These are phyloP conservation scores for Neodiprion virginianus DNA, from an alignment of 1,140 invertebrate species.

Conservation along the genomic window DNA sequence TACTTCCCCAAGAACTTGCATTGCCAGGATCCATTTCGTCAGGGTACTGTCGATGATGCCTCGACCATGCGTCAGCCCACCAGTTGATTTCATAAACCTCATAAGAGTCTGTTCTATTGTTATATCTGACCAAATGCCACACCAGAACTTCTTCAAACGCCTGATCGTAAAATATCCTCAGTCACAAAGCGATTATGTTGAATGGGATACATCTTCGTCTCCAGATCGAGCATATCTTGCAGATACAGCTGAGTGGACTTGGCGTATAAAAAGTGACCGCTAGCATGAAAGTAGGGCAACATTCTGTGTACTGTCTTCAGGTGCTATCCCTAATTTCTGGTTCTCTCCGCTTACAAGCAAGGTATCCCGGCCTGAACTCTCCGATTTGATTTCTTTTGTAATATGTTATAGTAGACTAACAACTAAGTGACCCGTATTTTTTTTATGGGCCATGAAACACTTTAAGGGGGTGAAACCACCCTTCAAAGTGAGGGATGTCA, in stretches of 20 bases:
- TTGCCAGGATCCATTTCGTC: constrained; percentile 34
- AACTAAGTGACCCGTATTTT: too few relatives aligned
- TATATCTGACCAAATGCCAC: constrained; percentile 51
- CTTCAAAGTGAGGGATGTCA: too few relatives aligned
- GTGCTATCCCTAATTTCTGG: constrained; percentile 46
- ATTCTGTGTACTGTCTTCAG: constrained; percentile 41
- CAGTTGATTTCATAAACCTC: constrained; percentile 43
- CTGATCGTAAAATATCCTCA: constrained; percentile 43
- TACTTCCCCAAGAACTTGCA: constrained; percentile 33
- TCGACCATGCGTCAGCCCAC: constrained; percentile 37
- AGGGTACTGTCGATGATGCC: constrained; percentile 35
- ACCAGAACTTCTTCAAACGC: constrained; percentile 52
- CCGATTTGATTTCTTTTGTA: too few relatives aligned
- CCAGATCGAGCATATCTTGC: constrained; percentile 37
- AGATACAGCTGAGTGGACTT: constrained; percentile 47
- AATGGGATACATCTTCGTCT: constrained; percentile 31
- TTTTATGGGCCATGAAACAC: too few relatives aligned
- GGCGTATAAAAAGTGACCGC: constrained; percentile 44
- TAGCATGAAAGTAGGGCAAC: constrained; percentile 52
- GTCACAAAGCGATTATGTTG: constrained; percentile 40
- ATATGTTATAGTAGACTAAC: too few relatives aligned
- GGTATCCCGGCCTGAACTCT: too few relatives aligned
- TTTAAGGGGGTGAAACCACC: too few relatives aligned
- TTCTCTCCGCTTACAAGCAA: constrained; percentile 31
- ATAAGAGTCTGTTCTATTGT: constrained; percentile 51